Evolutionary conservation across 2,797 vertebrate species (phyloP).

Genomic region (Fundulus diaphanus): DNA sequence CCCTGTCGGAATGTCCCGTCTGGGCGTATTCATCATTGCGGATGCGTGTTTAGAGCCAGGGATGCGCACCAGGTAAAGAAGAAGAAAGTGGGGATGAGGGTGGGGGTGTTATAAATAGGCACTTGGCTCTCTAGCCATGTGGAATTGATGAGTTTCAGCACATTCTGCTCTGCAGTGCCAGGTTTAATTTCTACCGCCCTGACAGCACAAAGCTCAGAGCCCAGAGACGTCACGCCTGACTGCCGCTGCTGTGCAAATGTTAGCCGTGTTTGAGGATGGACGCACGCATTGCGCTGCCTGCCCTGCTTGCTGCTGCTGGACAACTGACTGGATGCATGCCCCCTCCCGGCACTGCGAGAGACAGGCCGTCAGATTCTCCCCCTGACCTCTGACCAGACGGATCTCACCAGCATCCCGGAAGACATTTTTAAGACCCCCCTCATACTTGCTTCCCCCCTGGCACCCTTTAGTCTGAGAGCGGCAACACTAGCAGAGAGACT

Average conservation of each 20-base stretch:
- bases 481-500: constrained; percentile 31
- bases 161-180: constrained; percentile 79
- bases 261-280: constrained; percentile 80
- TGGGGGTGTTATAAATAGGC: constrained; percentile 79
- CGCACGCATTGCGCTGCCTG: constrained; percentile 51
- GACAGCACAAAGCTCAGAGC: constrained; percentile 80
- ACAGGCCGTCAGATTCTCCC: constrained; percentile 58
- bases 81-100: constrained; percentile 10
- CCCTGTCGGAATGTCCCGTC: constrained; percentile 74
- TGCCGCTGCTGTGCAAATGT: constrained; percentile 83
- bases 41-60: constrained; percentile 75
- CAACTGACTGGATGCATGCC: constrained; percentile 49
- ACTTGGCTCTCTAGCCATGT: constrained; percentile 82
- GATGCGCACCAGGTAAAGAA: constrained; percentile 78
- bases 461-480: constrained; percentile 32
- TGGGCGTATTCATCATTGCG: constrained; percentile 78
- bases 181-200: constrained; percentile 82
- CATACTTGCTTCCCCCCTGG: constrained; percentile 10
- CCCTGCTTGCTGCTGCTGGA: constrained; percentile 49
- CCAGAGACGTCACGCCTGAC: constrained; percentile 77
- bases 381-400: constrained; percentile 55
- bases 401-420: constrained; percentile 49
- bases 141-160: constrained; percentile 85
- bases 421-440: constrained; percentile 32
- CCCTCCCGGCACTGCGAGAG: constrained; percentile 67